These are phyloP conservation scores for Heteronetta atricapilla DNA, from an alignment of 2,113 vertebrate genomes.

Conservation along the genomic window DNA sequence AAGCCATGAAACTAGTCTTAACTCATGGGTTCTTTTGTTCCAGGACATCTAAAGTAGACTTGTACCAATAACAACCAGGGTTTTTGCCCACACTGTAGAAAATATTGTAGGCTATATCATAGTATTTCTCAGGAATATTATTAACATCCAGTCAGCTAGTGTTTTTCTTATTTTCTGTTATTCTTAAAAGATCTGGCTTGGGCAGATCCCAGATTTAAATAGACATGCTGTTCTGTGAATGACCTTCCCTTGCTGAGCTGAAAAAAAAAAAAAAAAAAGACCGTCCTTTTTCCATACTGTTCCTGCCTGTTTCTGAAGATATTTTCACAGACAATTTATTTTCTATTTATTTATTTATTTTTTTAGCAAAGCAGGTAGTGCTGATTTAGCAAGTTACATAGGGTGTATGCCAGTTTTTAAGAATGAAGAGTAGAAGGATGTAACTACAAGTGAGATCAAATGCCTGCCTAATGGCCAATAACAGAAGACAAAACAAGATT, in stretches of 20 bases:
- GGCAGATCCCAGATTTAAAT: neutral
- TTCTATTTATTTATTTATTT: neutral
- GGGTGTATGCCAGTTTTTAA: neutral
- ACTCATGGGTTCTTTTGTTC: conserved; percentile 26
- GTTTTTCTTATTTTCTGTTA: neutral
- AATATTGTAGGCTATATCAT: neutral
- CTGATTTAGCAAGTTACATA: neutral
- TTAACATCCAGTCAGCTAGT: neutral
- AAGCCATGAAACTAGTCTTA: conserved; percentile 60
- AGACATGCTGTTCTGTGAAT: neutral
- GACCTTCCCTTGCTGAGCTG: neutral
- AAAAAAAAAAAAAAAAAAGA: neutral
- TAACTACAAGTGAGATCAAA: neutral
- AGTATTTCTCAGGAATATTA: neutral
- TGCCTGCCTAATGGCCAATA: neutral
- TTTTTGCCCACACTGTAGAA: neutral
- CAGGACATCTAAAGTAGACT: conserved; percentile 10
- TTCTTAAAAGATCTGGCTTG: neutral
- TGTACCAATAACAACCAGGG: conserved; percentile 51
- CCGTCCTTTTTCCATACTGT: neutral
- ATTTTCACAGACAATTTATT: neutral
- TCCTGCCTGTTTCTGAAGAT: neutral
- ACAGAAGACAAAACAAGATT: neutral
- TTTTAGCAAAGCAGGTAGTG: neutral
- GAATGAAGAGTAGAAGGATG: neutral